phyloP scores from a whole-genome alignment of 2,888 invertebrate species.

The Drosophila fulvimacula region DNA sequence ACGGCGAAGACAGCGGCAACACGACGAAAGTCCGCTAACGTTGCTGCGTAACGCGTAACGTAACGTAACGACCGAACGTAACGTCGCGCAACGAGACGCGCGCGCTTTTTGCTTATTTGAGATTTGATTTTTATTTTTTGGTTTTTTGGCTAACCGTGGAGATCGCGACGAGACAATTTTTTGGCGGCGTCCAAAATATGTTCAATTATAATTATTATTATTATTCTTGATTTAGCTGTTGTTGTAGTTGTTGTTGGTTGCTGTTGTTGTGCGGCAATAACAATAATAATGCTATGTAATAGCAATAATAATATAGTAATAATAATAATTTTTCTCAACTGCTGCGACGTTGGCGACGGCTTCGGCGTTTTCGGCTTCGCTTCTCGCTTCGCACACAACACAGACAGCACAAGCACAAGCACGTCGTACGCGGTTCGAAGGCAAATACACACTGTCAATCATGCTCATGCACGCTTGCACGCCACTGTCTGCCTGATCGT shows the following conservation, averaged over 20 bases:
- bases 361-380: slow-evolving; percentile 70
- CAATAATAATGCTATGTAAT: slow-evolving; percentile 61
- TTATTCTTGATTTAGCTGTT: slow-evolving; percentile 14
- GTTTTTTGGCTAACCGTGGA: slow-evolving; percentile 24
- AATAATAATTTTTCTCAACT: slow-evolving; percentile 67
- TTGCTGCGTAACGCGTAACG: slow-evolving; percentile 57
- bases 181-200: slow-evolving; percentile 31
- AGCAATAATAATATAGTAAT: slow-evolving; percentile 55
- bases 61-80: slow-evolving; percentile 57
- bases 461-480: slow-evolving; percentile 64
- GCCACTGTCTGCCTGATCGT: slow-evolving; percentile 59
- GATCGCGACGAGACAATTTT: slow-evolving; percentile 51
- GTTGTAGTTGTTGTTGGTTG: slow-evolving; percentile 29
- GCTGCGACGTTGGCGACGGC: slow-evolving; percentile 68
- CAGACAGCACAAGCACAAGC: slow-evolving; percentile 80
- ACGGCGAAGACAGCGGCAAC: slow-evolving; percentile 22
- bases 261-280: slow-evolving; percentile 44
- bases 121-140: slow-evolving; percentile 1
- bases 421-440: slow-evolving; percentile 86
- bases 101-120: slow-evolving; percentile 42
- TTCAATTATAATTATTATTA: slow-evolving; percentile 16
- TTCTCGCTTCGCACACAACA: slow-evolving; percentile 75
- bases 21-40: slow-evolving; percentile 46
- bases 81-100: slow-evolving; percentile 57
- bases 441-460: slow-evolving; percentile 85